A percentile compares a stretch with the other conserved stretches of the same genome.
phyloP scores from a whole-genome alignment of 2,113 vertebrate species.

The Brachypodius melanocephalos region DNA sequence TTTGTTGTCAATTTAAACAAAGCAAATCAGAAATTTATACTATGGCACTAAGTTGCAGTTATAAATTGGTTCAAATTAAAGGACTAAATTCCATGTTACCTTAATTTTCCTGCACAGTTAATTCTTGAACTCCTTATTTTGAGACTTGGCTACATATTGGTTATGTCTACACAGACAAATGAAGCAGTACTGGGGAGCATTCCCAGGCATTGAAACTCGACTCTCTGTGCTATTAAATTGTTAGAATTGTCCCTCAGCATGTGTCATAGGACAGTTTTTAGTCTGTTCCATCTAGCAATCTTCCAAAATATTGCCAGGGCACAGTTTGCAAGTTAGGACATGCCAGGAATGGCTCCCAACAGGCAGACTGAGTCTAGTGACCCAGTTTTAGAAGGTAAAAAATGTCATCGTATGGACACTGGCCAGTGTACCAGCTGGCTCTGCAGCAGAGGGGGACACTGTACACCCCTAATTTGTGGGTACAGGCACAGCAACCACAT shows the following conservation, averaged over 20 bases:
- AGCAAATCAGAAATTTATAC: background rate
- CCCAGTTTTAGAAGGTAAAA: background rate
- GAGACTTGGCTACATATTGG: background rate
- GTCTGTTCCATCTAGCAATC: background rate
- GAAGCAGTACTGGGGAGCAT: background rate
- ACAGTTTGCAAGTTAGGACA: background rate
- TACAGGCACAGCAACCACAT: background rate
- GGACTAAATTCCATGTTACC: background rate
- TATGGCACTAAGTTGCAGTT: background rate
- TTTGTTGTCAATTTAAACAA: background rate
- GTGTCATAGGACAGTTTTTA: slow-evolving; percentile 4
- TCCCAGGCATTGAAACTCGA: background rate
- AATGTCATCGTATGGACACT: background rate
- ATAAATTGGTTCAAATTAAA: background rate
- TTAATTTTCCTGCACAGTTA: background rate
- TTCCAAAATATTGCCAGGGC: slow-evolving; percentile 18
- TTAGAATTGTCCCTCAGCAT: slow-evolving; percentile 29
- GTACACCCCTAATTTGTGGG: background rate
- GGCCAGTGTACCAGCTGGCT: background rate
- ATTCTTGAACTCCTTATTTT: background rate
- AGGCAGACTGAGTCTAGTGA: background rate
- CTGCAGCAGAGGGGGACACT: background rate
- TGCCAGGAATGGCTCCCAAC: background rate
- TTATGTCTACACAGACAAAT: background rate
- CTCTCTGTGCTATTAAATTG: background rate